Conservation (phyloP, 2,888 invertebrate genomes). For the Peribatodes rhomboidaria region DNA sequence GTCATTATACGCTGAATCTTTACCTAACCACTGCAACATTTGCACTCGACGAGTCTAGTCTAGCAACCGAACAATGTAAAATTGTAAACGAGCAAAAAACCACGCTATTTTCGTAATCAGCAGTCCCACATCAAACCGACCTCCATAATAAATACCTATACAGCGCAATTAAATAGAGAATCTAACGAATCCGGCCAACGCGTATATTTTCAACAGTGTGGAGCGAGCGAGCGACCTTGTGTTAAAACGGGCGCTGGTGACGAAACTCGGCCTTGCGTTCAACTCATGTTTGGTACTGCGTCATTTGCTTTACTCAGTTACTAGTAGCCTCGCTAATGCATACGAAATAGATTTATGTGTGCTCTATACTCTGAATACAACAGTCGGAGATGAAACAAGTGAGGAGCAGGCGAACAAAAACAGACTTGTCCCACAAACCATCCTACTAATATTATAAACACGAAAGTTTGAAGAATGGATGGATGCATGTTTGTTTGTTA, state of each 20-base stretch:
- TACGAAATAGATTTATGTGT: conserved; percentile 10
- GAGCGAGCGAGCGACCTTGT: conserved; percentile 19
- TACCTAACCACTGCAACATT: too few species aligned
- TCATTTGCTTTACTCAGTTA: conserved; percentile 13
- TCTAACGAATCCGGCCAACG: conserved; percentile 16
- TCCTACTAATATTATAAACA: too few species aligned
- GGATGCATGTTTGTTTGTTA: too few species aligned
- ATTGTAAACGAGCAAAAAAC: background rate
- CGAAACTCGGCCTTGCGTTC: conserved; percentile 28
- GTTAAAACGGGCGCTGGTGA: conserved; percentile 25
- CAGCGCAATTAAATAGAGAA: conserved; percentile 17
- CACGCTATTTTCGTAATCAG: conserved; percentile 1
- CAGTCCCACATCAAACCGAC: background rate
- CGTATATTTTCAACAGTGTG: conserved; percentile 22
- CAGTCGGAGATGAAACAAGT: background rate
- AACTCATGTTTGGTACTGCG: conserved; percentile 18
- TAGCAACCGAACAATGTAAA: background rate
- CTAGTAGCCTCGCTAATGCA: conserved; percentile 11
- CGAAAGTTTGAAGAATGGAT: too few species aligned
- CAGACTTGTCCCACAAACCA: too few species aligned
- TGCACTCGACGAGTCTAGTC: too few species aligned
- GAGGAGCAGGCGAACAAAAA: too few species aligned
- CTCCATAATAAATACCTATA: conserved; percentile 3
- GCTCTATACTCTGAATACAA: background rate
- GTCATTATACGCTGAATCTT: too few species aligned